Percentiles rank a stretch among this genome's conserved stretches.
Conservation (phyloP, 2,113 vertebrate genomes). For the Vulpes lagopus region DNA sequence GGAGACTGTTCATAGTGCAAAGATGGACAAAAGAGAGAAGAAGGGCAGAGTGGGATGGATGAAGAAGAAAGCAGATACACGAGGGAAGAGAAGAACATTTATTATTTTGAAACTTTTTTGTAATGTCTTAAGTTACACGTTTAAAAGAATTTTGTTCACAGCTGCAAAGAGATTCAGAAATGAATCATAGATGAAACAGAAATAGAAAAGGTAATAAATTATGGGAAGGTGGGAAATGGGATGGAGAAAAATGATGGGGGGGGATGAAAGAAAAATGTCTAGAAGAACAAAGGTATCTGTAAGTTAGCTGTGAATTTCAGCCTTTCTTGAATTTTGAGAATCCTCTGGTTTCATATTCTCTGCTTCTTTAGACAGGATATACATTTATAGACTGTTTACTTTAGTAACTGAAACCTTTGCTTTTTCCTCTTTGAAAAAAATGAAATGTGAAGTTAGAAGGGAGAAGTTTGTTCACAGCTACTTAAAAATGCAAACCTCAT, state of each 20-base stretch:
- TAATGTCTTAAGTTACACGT: background rate
- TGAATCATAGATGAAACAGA: background rate
- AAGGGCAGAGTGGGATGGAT: background rate
- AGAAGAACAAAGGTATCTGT: background rate
- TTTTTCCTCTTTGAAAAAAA: conserved; percentile 63
- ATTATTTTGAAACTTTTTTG: background rate
- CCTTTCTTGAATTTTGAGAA: conserved; percentile 49
- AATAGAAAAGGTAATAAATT: background rate
- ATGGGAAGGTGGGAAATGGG: background rate
- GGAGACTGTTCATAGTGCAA: background rate
- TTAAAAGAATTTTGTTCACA: conserved; percentile 32
- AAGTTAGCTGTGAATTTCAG: background rate
- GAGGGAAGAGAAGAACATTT: background rate
- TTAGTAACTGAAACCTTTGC: conserved; percentile 80
- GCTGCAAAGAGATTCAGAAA: conserved; percentile 23
- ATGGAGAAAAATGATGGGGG: background rate
- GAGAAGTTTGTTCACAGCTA: conserved; percentile 52
- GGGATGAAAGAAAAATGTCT: background rate
- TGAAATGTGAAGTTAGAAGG: conserved; percentile 60
- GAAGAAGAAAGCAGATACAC: background rate
- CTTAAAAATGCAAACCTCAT: conserved; percentile 61
- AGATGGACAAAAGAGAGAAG: background rate
- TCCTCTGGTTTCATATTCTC: conserved; percentile 60
- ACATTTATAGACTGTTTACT: conserved; percentile 84
- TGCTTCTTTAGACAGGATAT: conserved; percentile 78